Conservation (phyloP, 1,140 invertebrate genomes). For the Panagrolaimus sp. region DNA sequence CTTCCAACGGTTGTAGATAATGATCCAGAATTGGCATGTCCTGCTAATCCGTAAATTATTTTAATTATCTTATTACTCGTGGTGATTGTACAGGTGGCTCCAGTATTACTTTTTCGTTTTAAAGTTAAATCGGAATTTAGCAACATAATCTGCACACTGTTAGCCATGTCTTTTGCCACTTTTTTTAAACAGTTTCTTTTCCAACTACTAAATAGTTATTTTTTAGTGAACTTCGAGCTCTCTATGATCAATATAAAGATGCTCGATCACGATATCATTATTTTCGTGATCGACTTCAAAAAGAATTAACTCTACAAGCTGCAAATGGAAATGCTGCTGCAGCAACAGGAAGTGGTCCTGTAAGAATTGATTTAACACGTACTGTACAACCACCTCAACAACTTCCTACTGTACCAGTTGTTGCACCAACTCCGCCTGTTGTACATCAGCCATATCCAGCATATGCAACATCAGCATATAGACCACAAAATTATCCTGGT, state of each 20-base stretch:
- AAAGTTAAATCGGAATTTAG: too few relatives aligned
- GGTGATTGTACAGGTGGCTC: too few relatives aligned
- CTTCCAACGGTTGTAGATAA: neutral
- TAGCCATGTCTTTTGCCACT: too few relatives aligned
- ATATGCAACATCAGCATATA: neutral
- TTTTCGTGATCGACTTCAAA: conserved; percentile 47
- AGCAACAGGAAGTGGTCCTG: neutral
- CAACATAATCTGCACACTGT: too few relatives aligned
- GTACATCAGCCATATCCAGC: too few relatives aligned
- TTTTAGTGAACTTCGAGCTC: conserved; percentile 47
- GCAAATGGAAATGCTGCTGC: neutral
- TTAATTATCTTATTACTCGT: neutral
- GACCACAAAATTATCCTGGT: neutral
- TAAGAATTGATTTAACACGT: too few relatives aligned
- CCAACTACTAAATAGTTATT: too few relatives aligned
- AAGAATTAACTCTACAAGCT: conserved; percentile 38
- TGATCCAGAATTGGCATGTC: conserved; percentile 53
- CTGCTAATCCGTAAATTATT: conserved; percentile 42
- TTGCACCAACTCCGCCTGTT: too few relatives aligned
- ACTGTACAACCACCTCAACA: too few relatives aligned
- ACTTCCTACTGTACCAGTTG: too few relatives aligned
- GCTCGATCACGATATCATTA: conserved; percentile 48
- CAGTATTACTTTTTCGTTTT: too few relatives aligned
- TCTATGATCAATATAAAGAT: conserved; percentile 52
- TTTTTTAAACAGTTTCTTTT: too few relatives aligned